Evolutionary conservation across 2,797 vertebrate genomes (phyloP).

Genomic region (Monodelphis domestica): DNA sequence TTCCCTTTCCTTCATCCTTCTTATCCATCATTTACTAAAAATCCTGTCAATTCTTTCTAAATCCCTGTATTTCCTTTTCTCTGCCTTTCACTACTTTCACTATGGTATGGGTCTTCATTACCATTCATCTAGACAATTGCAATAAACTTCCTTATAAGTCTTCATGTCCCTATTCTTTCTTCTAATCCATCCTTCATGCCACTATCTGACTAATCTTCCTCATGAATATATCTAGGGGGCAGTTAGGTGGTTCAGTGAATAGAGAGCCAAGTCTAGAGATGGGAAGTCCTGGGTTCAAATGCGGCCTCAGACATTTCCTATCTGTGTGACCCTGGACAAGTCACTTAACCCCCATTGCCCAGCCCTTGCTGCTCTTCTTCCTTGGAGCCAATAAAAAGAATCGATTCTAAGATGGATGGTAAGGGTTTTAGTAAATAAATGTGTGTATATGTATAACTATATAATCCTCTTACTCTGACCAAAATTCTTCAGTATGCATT

Average conservation of each 20-base stretch:
- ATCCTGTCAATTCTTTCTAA: background rate
- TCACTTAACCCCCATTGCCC: too few species aligned
- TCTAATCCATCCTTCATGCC: background rate
- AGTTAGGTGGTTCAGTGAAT: too few species aligned
- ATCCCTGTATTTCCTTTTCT: background rate
- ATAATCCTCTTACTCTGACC: background rate
- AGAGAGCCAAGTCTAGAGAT: too few species aligned
- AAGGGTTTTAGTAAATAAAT: too few species aligned
- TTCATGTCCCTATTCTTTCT: background rate
- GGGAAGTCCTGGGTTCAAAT: too few species aligned
- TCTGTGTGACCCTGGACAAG: too few species aligned
- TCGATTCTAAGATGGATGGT: too few species aligned
- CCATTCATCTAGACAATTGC: background rate
- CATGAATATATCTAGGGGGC: background rate
- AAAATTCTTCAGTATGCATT: background rate
- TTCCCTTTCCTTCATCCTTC: background rate
- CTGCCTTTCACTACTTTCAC: background rate
- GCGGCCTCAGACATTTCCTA: too few species aligned
- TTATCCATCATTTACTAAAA: background rate
- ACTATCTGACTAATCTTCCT: background rate
- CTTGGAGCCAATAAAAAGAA: too few species aligned
- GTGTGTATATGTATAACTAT: too few species aligned
- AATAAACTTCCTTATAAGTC: background rate
- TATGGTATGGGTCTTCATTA: background rate
- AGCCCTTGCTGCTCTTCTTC: too few species aligned